Base-by-base conservation (phyloP, 2,888 invertebrate species). In the Malthinus seriepunctatus region DNA sequence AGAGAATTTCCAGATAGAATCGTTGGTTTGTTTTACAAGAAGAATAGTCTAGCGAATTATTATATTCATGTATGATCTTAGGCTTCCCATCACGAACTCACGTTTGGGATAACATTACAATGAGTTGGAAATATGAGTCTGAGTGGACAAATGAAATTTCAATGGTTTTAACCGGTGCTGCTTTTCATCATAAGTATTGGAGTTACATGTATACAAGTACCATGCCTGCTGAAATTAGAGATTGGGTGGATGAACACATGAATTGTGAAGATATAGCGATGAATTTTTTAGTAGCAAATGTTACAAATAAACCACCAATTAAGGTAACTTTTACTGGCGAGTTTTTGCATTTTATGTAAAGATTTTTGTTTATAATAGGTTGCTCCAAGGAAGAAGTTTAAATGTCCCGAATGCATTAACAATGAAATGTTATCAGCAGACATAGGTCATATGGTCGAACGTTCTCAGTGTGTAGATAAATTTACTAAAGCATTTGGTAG, bases 261-360 rank as follows among this genome's bases (percentile, higher is more conserved):
- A 97, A 97, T 79, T 97, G 97, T 76, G 97, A 97, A 78, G 97
- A 97, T 75, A 95, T 97, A 68, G 97, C 97, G 1, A 97, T 97
- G 95, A 97, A 97, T 79, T 97, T 97, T 80, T 85, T 97, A 3
- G 92, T 97, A 32, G 91, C 96, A 1, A 96, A 97, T 76, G 80
- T 92, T 11, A 97, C 97, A 0, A 90, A 93, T 68, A 96, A 96
- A 80, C 90, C 96, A 1, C 96, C 97, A 0, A 94, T 97, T 54
- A 94, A 94, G 82, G 90, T 90, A 74, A 65, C 9, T 9, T 15
- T 15, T 42, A 9, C 8, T 9, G 14, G 14, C 0, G 15, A 15
- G 14, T 42, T 4, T 23, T 5, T 23, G 2, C 2, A 2, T 23
- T 3, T 23, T 23, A 23, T 23, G 2, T 32, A 10, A 8, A 44